Conservation (phyloP, 2,888 invertebrate species). For the Clitarchus hookeri region DNA sequence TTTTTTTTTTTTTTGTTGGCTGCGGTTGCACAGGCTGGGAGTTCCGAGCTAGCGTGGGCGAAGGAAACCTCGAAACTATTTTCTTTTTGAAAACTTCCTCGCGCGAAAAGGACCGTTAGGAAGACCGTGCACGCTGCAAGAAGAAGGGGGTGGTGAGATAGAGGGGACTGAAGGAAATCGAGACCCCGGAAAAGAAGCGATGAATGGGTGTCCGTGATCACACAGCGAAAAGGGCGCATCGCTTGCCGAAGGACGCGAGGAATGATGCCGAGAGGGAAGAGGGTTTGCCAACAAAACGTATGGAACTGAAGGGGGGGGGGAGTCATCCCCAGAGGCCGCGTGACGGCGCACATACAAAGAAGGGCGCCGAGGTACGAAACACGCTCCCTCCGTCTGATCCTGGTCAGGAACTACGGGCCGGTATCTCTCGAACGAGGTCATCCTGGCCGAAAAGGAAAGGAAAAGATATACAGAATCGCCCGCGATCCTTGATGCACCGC, state of each 20-base stretch:
- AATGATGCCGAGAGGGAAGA: background rate
- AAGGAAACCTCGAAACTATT: background rate
- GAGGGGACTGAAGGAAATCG: background rate
- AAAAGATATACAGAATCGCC: background rate
- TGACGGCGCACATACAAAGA: background rate
- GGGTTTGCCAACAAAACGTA: background rate
- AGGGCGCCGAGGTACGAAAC: background rate
- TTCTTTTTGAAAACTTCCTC: background rate
- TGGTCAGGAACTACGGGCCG: background rate
- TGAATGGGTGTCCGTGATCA: conserved; percentile 14
- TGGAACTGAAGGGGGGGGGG: background rate
- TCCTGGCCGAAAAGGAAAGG: no score
- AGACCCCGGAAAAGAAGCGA: background rate
- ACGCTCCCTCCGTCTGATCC: background rate
- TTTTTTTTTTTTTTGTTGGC: background rate
- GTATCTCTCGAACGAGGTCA: background rate
- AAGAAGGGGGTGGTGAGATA: background rate
- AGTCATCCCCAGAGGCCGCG: background rate
- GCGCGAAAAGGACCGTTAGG: background rate
- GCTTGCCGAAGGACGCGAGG: no score
- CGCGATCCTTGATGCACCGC: background rate
- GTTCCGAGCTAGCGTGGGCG: background rate
- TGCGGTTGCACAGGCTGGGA: background rate
- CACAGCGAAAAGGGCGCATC: background rate
- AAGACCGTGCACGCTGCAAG: background rate